Percentiles rank a stretch among this genome's conserved stretches.
Evolutionary conservation across 2,113 vertebrate species (phyloP).

Genomic region (Seriola aureovittata): DNA sequence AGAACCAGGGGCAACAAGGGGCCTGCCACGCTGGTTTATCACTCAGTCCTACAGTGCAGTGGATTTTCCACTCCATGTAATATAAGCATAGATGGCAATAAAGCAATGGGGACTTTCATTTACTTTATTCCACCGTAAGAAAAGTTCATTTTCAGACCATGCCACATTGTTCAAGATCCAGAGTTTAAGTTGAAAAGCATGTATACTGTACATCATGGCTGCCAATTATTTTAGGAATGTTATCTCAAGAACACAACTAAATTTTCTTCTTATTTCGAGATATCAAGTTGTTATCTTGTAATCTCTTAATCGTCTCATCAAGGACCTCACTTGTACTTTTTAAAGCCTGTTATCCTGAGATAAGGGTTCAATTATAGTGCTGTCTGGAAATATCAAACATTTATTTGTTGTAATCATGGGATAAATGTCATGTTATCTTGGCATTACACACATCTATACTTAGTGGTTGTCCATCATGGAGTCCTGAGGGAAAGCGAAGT

Average conservation of each 20-base stretch:
- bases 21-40: conserved; percentile 8
- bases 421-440: neutral
- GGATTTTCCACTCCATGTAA: neutral
- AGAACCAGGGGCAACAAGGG: conserved; percentile 18
- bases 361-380: conserved; percentile 48
- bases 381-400: conserved; percentile 25
- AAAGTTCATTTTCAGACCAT: neutral
- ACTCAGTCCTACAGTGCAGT: neutral
- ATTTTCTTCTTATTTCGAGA: conserved; percentile 15
- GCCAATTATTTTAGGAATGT: conserved; percentile 7
- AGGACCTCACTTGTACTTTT: conserved; percentile 32
- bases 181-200: neutral
- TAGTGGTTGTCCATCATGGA: neutral
- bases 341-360: conserved; percentile 32
- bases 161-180: neutral
- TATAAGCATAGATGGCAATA: neutral
- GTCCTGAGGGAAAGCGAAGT: neutral
- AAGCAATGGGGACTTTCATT: neutral
- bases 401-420: conserved; percentile 5
- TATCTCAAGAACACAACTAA: conserved; percentile 9
- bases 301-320: conserved; percentile 52
- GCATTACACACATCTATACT: neutral
- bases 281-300: conserved; percentile 47
- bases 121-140: neutral
- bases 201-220: neutral